Evolutionary conservation across 2,113 vertebrate genomes (phyloP).

Genomic region (Holacanthus passer): DNA sequence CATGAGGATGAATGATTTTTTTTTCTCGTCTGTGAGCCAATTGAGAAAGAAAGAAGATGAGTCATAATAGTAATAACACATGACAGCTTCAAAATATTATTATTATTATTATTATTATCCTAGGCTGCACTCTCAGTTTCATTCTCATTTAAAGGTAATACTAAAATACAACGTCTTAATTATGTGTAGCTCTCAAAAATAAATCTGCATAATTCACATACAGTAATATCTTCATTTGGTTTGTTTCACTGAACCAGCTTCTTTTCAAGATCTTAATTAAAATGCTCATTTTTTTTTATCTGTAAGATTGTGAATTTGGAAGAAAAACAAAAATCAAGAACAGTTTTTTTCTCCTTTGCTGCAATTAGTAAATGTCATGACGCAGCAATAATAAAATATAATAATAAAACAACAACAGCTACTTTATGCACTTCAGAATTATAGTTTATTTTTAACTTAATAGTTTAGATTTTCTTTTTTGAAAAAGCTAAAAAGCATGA

Average conservation of each 20-base stretch:
- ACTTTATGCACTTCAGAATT: neutral
- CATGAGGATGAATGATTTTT: slow-evolving; percentile 63
- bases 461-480: neutral
- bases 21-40: slow-evolving; percentile 35
- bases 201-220: neutral
- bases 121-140: neutral
- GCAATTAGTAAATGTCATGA: neutral
- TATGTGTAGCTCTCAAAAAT: too few relatives aligned
- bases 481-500: neutral
- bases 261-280: neutral
- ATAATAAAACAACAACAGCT: neutral
- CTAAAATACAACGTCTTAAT: neutral
- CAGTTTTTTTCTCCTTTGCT: neutral
- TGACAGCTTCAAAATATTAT: slow-evolving; percentile 14
- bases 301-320: neutral
- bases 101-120: slow-evolving; percentile 11
- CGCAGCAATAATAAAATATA: neutral
- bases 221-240: neutral
- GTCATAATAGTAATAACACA: slow-evolving; percentile 27
- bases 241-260: neutral
- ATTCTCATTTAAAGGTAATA: too few relatives aligned
- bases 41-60: slow-evolving; percentile 52
- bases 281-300: neutral
- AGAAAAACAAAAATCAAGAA: neutral
- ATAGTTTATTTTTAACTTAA: neutral